Evolutionary conservation across 2,797 vertebrate genomes (phyloP).

Genomic region (Xiphophorus birchmanni): DNA sequence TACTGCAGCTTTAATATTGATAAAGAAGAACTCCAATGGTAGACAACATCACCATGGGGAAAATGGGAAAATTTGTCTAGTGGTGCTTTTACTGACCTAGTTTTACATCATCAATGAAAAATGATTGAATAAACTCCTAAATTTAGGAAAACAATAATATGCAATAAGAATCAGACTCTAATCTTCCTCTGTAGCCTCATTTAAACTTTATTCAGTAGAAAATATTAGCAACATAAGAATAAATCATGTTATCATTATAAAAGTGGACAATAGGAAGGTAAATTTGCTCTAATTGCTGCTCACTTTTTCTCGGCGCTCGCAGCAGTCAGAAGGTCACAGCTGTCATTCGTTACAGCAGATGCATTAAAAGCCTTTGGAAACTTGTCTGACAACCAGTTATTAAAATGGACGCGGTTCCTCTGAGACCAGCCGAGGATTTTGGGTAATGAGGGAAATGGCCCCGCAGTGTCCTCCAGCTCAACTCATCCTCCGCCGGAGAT

Average conservation of each 20-base stretch:
- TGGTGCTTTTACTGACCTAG: not conserved
- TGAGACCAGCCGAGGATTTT: slow-evolving; percentile 54
- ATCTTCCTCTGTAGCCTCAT: not conserved
- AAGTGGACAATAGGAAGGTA: not conserved
- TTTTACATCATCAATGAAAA: not conserved
- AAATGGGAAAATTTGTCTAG: not conserved
- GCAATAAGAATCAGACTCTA: not conserved
- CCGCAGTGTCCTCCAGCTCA: slow-evolving; percentile 47
- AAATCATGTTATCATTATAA: not conserved
- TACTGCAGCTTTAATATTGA: too few relatives aligned
- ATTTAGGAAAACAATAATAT: not conserved
- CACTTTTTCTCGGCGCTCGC: not conserved
- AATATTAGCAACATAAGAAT: not conserved
- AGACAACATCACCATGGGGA: too few relatives aligned
- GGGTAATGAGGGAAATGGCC: slow-evolving; percentile 62
- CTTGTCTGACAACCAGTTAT: slow-evolving; percentile 51
- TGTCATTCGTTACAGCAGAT: slow-evolving; percentile 34
- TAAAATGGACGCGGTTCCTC: slow-evolving; percentile 59
- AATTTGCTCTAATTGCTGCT: slow-evolving; percentile 1
- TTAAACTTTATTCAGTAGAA: not conserved
- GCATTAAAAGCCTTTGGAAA: slow-evolving; percentile 44
- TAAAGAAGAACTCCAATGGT: too few relatives aligned
- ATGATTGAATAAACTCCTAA: not conserved
- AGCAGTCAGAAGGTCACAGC: slow-evolving; percentile 29
- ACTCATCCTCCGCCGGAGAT: slow-evolving; percentile 45